Evolutionary conservation across 2,113 vertebrate genomes (phyloP).

Genomic region (Trematocara zebra): DNA sequence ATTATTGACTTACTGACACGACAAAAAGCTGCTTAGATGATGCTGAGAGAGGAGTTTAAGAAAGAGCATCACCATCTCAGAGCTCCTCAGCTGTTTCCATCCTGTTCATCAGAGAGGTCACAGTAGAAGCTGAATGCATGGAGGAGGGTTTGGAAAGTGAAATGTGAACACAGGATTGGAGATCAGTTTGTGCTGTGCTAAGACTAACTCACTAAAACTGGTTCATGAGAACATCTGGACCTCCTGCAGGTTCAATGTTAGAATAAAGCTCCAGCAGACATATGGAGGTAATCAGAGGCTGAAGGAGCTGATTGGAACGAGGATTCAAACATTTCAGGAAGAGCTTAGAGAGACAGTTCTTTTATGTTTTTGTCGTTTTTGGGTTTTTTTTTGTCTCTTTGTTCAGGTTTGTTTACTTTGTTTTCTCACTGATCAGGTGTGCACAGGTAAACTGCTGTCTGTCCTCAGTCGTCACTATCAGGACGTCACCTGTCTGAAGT

Average conservation of each 20-base stretch:
- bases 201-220: neutral
- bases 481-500: constrained; percentile 86
- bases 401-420: neutral
- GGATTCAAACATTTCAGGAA: neutral
- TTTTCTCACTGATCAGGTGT: constrained; percentile 74
- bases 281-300: neutral
- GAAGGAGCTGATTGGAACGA: neutral
- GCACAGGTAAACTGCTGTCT: constrained; percentile 83
- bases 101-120: neutral
- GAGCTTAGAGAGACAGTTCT: neutral
- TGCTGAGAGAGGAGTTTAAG: neutral
- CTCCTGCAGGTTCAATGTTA: neutral
- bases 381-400: accelerated
- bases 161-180: neutral
- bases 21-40: neutral
- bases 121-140: neutral
- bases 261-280: neutral
- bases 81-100: neutral
- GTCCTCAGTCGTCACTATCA: constrained; percentile 92
- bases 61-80: neutral
- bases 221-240: neutral
- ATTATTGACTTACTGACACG: neutral
- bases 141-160: neutral
- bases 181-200: neutral
- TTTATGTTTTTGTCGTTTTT: neutral